phyloP scores from a whole-genome alignment of 2,113 vertebrate genomes.

The Bombycilla garrulus region DNA sequence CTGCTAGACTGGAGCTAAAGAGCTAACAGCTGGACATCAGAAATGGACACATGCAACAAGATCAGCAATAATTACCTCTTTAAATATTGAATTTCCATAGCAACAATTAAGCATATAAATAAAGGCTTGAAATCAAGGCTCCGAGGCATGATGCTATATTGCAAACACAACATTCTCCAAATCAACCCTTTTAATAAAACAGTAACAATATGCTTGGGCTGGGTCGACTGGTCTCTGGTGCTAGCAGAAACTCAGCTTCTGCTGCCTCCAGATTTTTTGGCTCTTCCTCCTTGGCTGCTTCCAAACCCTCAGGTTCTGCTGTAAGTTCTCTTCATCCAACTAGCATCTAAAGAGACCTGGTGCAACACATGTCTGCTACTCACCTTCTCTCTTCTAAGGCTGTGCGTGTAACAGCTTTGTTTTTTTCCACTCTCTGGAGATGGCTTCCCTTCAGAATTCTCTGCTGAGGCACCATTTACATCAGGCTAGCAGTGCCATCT shows the following conservation, averaged over 20 bases:
- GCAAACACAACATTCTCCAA: slow-evolving; percentile 73
- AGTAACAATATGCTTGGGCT: slow-evolving; percentile 71
- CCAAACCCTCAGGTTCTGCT: slow-evolving; percentile 30
- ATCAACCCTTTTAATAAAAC: slow-evolving; percentile 74
- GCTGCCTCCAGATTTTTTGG: slow-evolving; percentile 40
- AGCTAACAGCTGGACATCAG: slow-evolving; percentile 88
- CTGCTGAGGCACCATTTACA: background rate
- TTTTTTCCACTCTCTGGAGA: background rate
- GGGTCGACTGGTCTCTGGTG: slow-evolving; percentile 34
- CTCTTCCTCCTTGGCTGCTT: background rate
- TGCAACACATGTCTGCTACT: background rate
- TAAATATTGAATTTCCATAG: slow-evolving; percentile 88
- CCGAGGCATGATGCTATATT: slow-evolving; percentile 71
- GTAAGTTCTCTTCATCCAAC: slow-evolving; percentile 7
- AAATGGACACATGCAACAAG: slow-evolving; percentile 87
- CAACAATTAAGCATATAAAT: slow-evolving; percentile 85
- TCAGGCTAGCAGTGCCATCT: background rate
- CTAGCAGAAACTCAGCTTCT: slow-evolving; percentile 13
- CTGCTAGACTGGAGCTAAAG: slow-evolving; percentile 86
- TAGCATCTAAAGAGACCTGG: background rate
- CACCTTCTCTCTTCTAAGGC: background rate
- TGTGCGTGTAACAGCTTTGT: background rate
- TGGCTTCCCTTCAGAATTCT: background rate
- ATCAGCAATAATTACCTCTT: slow-evolving; percentile 88
- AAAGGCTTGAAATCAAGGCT: slow-evolving; percentile 78